These are phyloP conservation scores for Chloroclysta siterata DNA, from an alignment of 2,888 invertebrate genomes.

Conservation along the genomic window DNA sequence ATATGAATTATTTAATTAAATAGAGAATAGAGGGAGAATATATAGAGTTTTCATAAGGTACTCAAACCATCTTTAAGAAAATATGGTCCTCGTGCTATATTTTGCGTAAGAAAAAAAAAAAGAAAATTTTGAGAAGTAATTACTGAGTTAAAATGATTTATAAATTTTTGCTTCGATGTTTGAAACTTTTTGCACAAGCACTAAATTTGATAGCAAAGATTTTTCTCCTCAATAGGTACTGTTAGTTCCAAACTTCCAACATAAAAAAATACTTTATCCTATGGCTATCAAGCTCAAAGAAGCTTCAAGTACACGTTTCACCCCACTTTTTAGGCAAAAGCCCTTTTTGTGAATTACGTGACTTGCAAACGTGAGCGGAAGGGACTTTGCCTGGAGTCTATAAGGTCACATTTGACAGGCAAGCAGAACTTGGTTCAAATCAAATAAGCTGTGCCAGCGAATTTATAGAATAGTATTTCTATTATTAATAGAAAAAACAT, in stretches of 20 bases:
- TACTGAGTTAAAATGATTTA: not conserved
- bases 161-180: not conserved
- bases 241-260: slow-evolving; percentile 12
- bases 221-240: slow-evolving; percentile 14
- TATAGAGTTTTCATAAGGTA: too few species aligned
- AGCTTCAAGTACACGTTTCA: slow-evolving; percentile 38
- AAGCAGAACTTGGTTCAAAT: slow-evolving; percentile 30
- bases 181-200: slow-evolving; percentile 3
- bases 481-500: too few species aligned
- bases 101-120: too few species aligned
- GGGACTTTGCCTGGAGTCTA: slow-evolving; percentile 33
- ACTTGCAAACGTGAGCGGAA: slow-evolving; percentile 41
- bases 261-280: slow-evolving; percentile 33
- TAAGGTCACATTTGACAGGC: slow-evolving; percentile 41
- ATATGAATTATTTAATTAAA: too few species aligned
- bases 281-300: slow-evolving; percentile 36
- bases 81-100: too few species aligned
- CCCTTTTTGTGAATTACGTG: slow-evolving; percentile 45
- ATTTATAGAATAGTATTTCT: not conserved
- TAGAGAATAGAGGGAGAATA: too few species aligned
- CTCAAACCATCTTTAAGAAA: too few species aligned
- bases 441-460: slow-evolving; percentile 18
- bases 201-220: slow-evolving; percentile 3
- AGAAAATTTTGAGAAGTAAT: not conserved
- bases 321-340: slow-evolving; percentile 43